These are phyloP conservation scores for Lethocerus indicus DNA, from an alignment of 1,140 invertebrate genomes.

Conservation along the genomic window DNA sequence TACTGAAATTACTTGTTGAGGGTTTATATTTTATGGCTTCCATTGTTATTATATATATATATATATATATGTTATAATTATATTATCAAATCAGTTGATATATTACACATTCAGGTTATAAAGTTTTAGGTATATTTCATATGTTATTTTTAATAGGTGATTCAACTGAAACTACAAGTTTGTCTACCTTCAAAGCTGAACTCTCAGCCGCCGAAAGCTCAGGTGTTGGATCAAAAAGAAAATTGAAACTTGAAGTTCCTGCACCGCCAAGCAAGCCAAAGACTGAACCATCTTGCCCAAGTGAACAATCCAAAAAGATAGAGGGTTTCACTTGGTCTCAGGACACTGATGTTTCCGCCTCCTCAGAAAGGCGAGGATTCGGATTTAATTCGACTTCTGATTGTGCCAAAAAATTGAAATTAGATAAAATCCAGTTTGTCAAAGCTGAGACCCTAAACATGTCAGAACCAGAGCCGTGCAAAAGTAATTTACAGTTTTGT, in stretches of 20 bases:
- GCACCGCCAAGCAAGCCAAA: background rate
- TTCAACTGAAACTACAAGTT: too few relatives aligned
- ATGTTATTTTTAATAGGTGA: too few relatives aligned
- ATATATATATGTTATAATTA: too few relatives aligned
- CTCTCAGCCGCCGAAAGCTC: background rate
- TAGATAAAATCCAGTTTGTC: conserved; percentile 23
- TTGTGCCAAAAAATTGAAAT: conserved; percentile 17
- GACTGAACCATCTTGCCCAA: background rate
- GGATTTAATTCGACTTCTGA: conserved; percentile 17
- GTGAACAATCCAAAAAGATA: background rate
- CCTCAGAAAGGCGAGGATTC: conserved; percentile 15
- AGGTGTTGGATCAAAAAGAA: background rate
- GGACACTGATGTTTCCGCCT: too few relatives aligned
- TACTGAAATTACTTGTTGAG: too few relatives aligned
- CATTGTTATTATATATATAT: too few relatives aligned
- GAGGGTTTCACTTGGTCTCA: background rate
- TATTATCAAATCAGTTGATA: too few relatives aligned
- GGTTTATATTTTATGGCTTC: too few relatives aligned
- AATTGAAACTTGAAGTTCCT: conserved; percentile 4
- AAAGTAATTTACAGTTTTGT: background rate
- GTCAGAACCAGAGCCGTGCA: background rate
- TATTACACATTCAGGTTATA: too few relatives aligned
- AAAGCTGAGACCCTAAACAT: conserved; percentile 23
- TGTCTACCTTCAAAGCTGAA: conserved; percentile 3
- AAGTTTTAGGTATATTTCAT: too few relatives aligned